Base-by-base conservation (phyloP, 2,888 invertebrate species). In the Drosophila tripunctata region DNA sequence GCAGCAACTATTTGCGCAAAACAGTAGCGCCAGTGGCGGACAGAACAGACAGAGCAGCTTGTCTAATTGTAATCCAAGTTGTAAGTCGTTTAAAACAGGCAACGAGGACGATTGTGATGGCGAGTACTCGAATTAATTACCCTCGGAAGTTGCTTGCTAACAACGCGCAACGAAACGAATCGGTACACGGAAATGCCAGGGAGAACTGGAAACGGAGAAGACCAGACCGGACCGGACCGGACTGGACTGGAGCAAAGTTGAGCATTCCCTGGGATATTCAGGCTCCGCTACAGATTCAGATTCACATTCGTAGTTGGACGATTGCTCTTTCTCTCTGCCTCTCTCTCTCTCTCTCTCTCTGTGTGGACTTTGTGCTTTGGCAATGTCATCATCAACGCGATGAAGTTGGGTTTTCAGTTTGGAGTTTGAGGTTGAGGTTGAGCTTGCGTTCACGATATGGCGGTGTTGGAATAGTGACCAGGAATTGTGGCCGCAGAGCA, bases 1-100 rank as follows among this genome's bases (percentile, higher is more conserved):
- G 63, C 54, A 69, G 73, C 78, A 87, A 82, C 79, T 81, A 88
- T 85, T 88, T 88, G 84, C 67, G 65, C 82, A 86, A 88, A 88
- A 70, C 68, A 73, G 77, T 35, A 51, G 40, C 43, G 67, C n/a
- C n/a, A n/a, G n/a, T n/a, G n/a, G n/a, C n/a, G n/a, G n/a, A n/a
- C n/a, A n/a, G n/a, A n/a, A n/a, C 52, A 62, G 51, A 85, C 76
- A 88, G 89, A 87, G 74, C 86, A 89, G 88, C 88, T 88, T 90
- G 86, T 90, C 89, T 91, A 90, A 90, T 91, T 91, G 90, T 90
- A 91, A 90, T 90, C 90, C 91, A 82, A 85, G 88, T 88, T 90
- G 90, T 90, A 91, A 91, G 90, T 91, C 90, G 89, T 91, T 90
- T 90, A 90, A 90, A 90, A 90, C 91, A 90, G 91, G 90, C 86